Conservation (phyloP, 2,888 invertebrate species). For the Unio delphinus region DNA sequence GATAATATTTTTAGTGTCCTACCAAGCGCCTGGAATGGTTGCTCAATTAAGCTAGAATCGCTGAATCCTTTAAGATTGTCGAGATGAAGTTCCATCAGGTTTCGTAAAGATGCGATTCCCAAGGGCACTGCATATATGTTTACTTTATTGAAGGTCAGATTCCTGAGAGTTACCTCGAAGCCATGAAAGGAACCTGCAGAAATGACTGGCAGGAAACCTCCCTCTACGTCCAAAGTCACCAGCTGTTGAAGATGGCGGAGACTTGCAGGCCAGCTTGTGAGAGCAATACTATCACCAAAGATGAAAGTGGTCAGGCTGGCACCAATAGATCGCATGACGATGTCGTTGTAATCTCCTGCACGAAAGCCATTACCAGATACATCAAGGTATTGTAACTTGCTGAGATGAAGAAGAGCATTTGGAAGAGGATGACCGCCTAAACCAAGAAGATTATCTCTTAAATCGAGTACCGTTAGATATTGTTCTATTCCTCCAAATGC, state of each 20-base stretch:
- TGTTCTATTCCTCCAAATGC: constrained; percentile 5
- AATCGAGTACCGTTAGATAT: constrained; percentile 3
- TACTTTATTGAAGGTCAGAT: constrained; percentile 37
- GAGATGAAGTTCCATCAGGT: constrained; percentile 33
- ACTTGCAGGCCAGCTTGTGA: constrained; percentile 31
- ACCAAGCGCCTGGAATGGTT: constrained; percentile 14
- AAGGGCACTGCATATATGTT: constrained; percentile 29
- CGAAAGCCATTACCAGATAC: constrained; percentile 7
- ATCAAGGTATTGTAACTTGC: constrained; percentile 6
- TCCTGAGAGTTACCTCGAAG: constrained; percentile 30
- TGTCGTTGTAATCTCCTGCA: not conserved
- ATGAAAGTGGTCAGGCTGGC: constrained; percentile 19
- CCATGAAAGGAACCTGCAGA: constrained; percentile 33
- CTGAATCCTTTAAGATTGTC: constrained; percentile 24
- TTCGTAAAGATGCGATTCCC: constrained; percentile 18
- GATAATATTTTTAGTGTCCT: constrained; percentile 20
- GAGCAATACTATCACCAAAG: constrained; percentile 24
- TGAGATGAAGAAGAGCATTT: constrained; percentile 1
- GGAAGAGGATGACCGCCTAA: not conserved
- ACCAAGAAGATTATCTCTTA: constrained; percentile 7
- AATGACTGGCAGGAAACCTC: constrained; percentile 18
- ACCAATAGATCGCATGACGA: constrained; percentile 13
- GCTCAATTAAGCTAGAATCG: constrained; percentile 17
- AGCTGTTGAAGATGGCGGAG: constrained; percentile 36
- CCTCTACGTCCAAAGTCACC: constrained; percentile 25